These are phyloP conservation scores for Drosophila algonquin DNA, from an alignment of 2,888 invertebrate species.

Conservation along the genomic window DNA sequence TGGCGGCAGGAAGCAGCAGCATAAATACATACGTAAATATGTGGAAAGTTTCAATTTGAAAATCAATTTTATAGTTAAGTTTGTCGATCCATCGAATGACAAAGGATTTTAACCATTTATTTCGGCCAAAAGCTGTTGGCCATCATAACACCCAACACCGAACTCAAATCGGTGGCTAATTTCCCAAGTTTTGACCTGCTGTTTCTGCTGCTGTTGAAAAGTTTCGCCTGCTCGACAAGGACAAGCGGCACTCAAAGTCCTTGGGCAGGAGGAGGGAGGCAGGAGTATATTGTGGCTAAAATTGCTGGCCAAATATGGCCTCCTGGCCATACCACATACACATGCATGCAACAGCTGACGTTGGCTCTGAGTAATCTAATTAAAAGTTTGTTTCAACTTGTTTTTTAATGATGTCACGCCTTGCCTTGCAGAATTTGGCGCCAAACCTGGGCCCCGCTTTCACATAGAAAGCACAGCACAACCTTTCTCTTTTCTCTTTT, in stretches of 20 bases:
- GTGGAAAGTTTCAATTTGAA: too few species aligned
- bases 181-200: not conserved
- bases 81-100: too few species aligned
- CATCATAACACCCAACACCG: too few species aligned
- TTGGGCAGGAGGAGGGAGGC: not conserved
- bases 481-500: constrained; percentile 3
- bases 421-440: constrained; percentile 44
- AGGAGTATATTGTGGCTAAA: constrained; percentile 10
- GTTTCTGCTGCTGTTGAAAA: constrained; percentile 14
- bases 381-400: constrained; percentile 69
- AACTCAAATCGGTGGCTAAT: not conserved
- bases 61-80: too few species aligned
- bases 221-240: constrained; percentile 7
- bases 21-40: too few species aligned
- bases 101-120: too few species aligned
- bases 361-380: constrained; percentile 64
- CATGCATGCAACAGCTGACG: constrained; percentile 69
- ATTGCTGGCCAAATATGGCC: not conserved
- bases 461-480: not conserved
- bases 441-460: constrained; percentile 25
- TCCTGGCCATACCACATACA: too few species aligned
- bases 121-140: too few species aligned
- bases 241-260: constrained; percentile 42
- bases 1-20: too few species aligned
- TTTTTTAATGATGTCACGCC: constrained; percentile 57